Percentiles rank a stretch among this genome's conserved stretches.
Conservation (phyloP, 2,888 invertebrate genomes). For the Labia minor region DNA sequence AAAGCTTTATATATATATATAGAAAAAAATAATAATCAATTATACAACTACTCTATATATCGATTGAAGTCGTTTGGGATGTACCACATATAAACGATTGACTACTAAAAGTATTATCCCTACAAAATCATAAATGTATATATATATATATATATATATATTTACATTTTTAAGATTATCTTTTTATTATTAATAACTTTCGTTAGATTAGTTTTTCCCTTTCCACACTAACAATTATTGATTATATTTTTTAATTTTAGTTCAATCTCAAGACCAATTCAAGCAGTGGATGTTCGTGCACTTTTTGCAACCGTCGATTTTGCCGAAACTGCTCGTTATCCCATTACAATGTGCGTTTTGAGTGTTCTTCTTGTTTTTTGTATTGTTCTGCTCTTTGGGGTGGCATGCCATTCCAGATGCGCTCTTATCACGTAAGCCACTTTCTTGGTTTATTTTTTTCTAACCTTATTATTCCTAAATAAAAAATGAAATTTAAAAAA, state of each 20-base stretch:
- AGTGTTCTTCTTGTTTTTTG: constrained; percentile 77
- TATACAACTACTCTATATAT: too few species aligned
- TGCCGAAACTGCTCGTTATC: constrained; percentile 51
- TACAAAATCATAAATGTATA: too few species aligned
- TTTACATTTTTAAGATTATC: too few species aligned
- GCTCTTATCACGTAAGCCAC: constrained; percentile 71
- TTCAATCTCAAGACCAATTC: constrained; percentile 53
- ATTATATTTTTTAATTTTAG: constrained; percentile 36
- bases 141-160: too few species aligned
- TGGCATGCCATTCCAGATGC: constrained; percentile 77
- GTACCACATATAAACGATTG: too few species aligned
- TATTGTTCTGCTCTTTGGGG: constrained; percentile 79
- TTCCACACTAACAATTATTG: neutral
- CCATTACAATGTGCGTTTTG: constrained; percentile 77
- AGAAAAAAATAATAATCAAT: too few species aligned
- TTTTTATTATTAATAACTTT: too few species aligned
- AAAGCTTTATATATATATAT: too few species aligned
- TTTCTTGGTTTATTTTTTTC: constrained; percentile 26
- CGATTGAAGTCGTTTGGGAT: too few species aligned
- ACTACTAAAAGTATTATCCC: too few species aligned
- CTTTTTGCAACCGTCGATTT: constrained; percentile 30
- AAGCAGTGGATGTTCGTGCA: constrained; percentile 54
- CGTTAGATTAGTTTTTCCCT: too few species aligned
- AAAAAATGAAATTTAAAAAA: neutral
- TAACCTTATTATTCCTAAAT: neutral